Evolutionary conservation across 2,888 invertebrate genomes (phyloP).

Genomic region (Pachydiplax longipennis): DNA sequence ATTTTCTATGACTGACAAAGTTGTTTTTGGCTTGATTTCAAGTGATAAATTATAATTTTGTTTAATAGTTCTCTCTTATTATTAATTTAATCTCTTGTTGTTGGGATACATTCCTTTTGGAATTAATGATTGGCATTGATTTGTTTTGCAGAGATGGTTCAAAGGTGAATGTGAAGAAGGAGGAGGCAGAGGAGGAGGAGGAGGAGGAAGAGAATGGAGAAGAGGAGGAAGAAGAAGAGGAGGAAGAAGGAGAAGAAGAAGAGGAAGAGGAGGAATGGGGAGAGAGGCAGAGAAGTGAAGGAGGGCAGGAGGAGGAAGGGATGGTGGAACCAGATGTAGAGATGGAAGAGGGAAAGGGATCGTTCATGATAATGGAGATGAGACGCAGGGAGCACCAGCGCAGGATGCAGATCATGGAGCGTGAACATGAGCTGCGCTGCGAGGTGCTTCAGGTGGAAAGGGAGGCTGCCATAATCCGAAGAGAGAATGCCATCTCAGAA

Average conservation of each 20-base stretch:
- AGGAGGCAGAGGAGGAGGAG: slow-evolving; percentile 48
- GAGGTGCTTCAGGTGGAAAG: slow-evolving; percentile 55
- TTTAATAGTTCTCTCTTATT: background rate
- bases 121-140: background rate
- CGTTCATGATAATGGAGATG: slow-evolving; percentile 42
- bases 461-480: slow-evolving; percentile 55
- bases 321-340: slow-evolving; percentile 34
- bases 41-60: too few species aligned
- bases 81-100: background rate
- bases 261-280: slow-evolving; percentile 47
- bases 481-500: slow-evolving; percentile 50
- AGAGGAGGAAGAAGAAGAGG: background rate
- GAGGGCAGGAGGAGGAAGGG: slow-evolving; percentile 46
- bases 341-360: slow-evolving; percentile 43
- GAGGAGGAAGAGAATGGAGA: slow-evolving; percentile 43
- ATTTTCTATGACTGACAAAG: too few species aligned
- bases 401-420: slow-evolving; percentile 47
- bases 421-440: slow-evolving; percentile 55
- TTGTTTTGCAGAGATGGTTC: background rate
- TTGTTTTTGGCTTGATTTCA: too few species aligned
- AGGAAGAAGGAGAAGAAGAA: slow-evolving; percentile 47
- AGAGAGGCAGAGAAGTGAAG: slow-evolving; percentile 42
- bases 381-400: slow-evolving; percentile 20
- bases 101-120: background rate
- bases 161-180: slow-evolving; percentile 52